Conservation (phyloP, 2,113 vertebrate species). For the Thunnus thynnus region DNA sequence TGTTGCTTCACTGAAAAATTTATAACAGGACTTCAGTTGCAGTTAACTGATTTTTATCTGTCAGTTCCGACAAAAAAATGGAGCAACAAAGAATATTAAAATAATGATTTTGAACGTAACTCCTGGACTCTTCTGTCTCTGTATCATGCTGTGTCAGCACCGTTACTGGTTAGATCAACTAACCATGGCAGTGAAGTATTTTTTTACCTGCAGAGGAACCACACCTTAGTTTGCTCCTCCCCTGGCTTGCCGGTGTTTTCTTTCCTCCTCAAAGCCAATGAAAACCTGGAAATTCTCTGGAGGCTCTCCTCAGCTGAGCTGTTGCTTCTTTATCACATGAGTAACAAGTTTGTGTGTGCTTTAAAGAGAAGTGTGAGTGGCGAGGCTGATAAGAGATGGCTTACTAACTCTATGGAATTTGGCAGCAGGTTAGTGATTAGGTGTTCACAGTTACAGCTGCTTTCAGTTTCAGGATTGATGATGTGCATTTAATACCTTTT, state of each 20-base stretch:
- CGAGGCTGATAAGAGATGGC: not conserved
- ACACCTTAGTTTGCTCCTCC: slow-evolving; percentile 55
- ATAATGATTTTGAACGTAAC: fast-evolving
- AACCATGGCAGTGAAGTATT: not conserved
- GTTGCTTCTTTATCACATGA: not conserved
- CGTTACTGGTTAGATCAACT: not conserved
- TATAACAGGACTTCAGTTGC: not conserved
- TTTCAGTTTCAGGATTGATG: no score
- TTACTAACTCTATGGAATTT: not conserved
- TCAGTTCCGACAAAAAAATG: not conserved
- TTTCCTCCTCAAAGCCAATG: not conserved
- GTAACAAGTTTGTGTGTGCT: not conserved
- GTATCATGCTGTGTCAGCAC: fast-evolving
- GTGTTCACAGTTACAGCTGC: no score
- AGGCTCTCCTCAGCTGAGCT: not conserved
- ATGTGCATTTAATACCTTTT: no score
- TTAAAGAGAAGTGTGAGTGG: not conserved
- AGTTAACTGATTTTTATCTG: no score
- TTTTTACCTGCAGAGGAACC: slow-evolving; percentile 26
- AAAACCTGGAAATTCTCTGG: not conserved
- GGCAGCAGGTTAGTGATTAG: no score
- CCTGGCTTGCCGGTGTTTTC: not conserved
- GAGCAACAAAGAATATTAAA: no score
- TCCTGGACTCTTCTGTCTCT: not conserved
- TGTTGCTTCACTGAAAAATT: not conserved